phyloP scores from a whole-genome alignment of 1,140 invertebrate genomes.

The Cydia fagiglandana region DNA sequence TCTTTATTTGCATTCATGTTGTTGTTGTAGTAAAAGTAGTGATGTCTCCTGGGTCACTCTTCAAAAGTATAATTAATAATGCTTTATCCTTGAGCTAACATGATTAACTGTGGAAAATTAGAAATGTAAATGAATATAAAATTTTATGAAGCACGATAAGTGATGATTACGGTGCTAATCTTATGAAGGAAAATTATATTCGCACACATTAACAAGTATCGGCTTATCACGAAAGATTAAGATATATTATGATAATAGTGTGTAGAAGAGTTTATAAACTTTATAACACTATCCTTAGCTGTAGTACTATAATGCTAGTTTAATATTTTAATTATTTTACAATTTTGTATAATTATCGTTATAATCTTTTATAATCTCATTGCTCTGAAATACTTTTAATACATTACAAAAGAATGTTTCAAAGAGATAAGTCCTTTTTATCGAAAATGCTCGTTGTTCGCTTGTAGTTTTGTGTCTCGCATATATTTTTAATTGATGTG shows the following conservation, averaged over 20 bases:
- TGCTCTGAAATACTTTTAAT: neutral
- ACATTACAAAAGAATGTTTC: neutral
- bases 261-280: neutral
- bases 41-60: neutral
- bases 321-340: neutral
- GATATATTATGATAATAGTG: slow-evolving; percentile 27
- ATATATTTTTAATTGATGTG: neutral
- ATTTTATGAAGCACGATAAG: slow-evolving; percentile 12
- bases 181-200: slow-evolving; percentile 11
- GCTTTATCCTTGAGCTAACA: neutral
- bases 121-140: neutral
- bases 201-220: neutral
- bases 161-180: neutral
- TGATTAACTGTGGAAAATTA: neutral
- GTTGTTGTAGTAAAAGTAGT: too few species aligned
- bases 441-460: neutral
- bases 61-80: neutral
- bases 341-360: neutral
- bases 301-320: neutral
- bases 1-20: too few species aligned
- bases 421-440: neutral
- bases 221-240: slow-evolving; percentile 27
- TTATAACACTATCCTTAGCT: neutral
- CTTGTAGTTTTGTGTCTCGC: neutral
- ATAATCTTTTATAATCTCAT: slow-evolving; percentile 10